These are phyloP conservation scores for Troides aeacus DNA, from an alignment of 2,888 invertebrate species.

Conservation along the genomic window DNA sequence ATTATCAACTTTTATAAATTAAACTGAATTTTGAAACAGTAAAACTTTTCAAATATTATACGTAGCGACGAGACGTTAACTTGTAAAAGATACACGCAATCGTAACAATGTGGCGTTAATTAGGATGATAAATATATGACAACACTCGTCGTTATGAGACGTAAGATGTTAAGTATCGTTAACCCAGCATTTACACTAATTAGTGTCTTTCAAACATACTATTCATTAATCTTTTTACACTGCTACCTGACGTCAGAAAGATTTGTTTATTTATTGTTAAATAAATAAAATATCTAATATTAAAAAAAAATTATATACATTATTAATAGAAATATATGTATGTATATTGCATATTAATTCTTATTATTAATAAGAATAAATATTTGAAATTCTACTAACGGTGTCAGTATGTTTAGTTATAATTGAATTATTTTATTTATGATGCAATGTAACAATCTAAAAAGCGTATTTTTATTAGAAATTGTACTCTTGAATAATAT, in stretches of 20 bases:
- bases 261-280: too few relatives aligned
- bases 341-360: not conserved
- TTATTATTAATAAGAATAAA: constrained; percentile 1
- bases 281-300: constrained; percentile 7
- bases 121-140: too few relatives aligned
- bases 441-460: constrained; percentile 35
- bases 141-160: too few relatives aligned
- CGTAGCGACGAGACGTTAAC: too few relatives aligned
- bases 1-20: not conserved
- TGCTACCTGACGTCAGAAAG: too few relatives aligned
- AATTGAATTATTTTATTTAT: constrained; percentile 2
- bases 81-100: too few relatives aligned
- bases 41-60: not conserved
- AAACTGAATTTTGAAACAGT: not conserved
- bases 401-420: not conserved
- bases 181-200: too few relatives aligned
- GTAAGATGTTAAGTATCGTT: too few relatives aligned
- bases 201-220: too few relatives aligned
- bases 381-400: not conserved
- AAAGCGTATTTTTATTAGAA: constrained; percentile 36
- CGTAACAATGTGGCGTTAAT: too few relatives aligned
- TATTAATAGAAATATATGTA: not conserved
- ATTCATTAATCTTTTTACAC: too few relatives aligned
- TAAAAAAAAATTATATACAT: not conserved
- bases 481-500: constrained; percentile 42